Evolutionary conservation across 92 coral and sea anemone species (phyloP).

Genomic region (Bergia puertoricense): DNA sequence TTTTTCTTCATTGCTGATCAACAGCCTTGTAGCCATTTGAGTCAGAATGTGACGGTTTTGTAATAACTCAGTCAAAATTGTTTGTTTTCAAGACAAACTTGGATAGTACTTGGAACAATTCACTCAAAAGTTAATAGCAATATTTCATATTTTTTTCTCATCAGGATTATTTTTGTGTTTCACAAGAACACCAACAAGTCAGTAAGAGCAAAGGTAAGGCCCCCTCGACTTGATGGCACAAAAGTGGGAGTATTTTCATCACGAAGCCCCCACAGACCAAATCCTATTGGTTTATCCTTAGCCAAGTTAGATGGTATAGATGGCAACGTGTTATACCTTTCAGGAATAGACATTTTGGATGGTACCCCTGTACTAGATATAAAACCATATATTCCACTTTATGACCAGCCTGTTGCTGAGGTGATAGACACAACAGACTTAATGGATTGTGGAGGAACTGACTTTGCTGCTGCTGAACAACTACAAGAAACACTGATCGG

Average conservation of each 20-base stretch:
- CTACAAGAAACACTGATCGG: background rate
- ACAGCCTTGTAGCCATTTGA: too few species aligned
- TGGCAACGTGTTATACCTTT: constrained; percentile 52
- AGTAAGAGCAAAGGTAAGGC: constrained; percentile 61
- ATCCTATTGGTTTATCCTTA: constrained; percentile 71
- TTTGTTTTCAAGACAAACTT: too few species aligned
- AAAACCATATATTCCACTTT: constrained; percentile 68
- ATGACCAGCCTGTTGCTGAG: constrained; percentile 49
- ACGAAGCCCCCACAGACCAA: constrained; percentile 79
- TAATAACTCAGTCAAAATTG: too few species aligned
- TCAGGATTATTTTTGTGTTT: constrained; percentile 65
- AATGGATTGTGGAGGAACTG: constrained; percentile 11
- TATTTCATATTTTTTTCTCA: background rate
- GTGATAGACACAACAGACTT: constrained; percentile 3
- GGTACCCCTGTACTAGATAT: constrained; percentile 74
- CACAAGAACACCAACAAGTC: constrained; percentile 67
- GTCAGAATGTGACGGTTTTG: too few species aligned
- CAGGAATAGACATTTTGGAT: constrained; percentile 69
- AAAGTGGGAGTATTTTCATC: constrained; percentile 72
- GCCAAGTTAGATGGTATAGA: constrained; percentile 60
- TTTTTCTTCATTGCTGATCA: too few species aligned
- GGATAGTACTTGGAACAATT: background rate
- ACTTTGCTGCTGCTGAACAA: background rate
- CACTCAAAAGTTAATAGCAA: background rate
- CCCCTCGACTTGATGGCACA: constrained; percentile 68